Evolutionary conservation across 2,113 vertebrate genomes (phyloP), one percentile per base, ranked within the genome.

Genomic region (Psilopogon haemacephalus): DNA sequence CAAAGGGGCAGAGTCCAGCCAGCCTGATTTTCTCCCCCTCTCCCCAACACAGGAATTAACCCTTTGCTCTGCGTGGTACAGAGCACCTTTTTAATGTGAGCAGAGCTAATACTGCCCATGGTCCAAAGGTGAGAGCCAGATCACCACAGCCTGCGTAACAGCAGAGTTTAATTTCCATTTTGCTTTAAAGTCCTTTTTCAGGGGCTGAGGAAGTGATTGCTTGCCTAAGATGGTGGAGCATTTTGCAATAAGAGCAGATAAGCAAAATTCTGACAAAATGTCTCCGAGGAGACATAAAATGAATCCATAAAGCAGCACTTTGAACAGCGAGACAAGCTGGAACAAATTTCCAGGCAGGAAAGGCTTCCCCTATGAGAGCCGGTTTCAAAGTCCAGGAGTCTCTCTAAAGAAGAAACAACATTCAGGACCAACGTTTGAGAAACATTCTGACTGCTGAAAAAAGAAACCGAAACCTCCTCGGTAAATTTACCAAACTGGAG

Each of bases 121-220:
- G 87, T 92, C 82, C 94, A 94, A 95, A 95, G 94, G 91, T 85
- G 72, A 77, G 90, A 92, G 87, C 35, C 78, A 70, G 46, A 76
- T 91, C 75, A 82, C 58, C 2, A 1, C 37, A 76, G 26, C 40
- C 89, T 46, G 55, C 3, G 0, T 63, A 73, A 73, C 64, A 85
- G 50, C 80, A 88, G 67, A 0, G 26, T 58, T 87, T 70, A 42
- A 94, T 91, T 89, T 77, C 72, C 56, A 74, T 73, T 85, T 89
- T 83, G 59, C 71, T 93, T 89, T 64, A 52, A 80, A 83, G 75
- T 80, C 48, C 42, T 6, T 42, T 42, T 42, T 44, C 15, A 88
- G 82, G 48, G 46, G 24, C 42, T 44, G 42, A 80, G 87, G 87
- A 91, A 94, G 87, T 48, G 78, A 94, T 89, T 74, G 78, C 68